Conservation (phyloP, 2,888 invertebrate species). For the Xanthorhoe designata region DNA sequence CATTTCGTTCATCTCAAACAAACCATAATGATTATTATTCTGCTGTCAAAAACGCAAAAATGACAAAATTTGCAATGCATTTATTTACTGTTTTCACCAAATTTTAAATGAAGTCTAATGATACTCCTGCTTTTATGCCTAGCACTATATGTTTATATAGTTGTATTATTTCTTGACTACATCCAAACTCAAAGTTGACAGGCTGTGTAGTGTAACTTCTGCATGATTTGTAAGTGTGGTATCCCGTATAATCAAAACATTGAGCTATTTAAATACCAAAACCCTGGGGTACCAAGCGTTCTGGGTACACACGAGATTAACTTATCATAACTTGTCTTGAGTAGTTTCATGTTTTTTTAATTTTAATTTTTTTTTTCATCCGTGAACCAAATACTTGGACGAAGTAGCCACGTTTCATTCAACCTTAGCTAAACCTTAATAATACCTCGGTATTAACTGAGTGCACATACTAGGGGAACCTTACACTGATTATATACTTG, state of each 20-base stretch:
- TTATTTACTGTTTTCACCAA: slow-evolving; percentile 11
- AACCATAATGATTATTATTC: not conserved
- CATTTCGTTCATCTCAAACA: slow-evolving; percentile 6
- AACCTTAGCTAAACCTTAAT: no score
- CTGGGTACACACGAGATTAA: not conserved
- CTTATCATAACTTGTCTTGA: no score
- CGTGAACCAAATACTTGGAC: no score
- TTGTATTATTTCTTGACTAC: slow-evolving; percentile 56
- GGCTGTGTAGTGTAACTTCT: not conserved
- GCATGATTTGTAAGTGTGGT: slow-evolving; percentile 10
- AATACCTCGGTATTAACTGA: no score
- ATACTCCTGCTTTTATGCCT: slow-evolving; percentile 61
- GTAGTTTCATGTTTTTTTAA: no score
- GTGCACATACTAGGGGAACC: no score
- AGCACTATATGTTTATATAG: slow-evolving; percentile 59
- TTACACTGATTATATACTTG: no score
- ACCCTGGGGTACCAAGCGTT: not conserved
- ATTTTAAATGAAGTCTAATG: slow-evolving; percentile 55
- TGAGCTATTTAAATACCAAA: not conserved
- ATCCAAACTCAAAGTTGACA: slow-evolving; percentile 30
- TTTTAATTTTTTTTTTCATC: no score
- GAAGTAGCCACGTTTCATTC: no score
- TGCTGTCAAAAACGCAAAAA: slow-evolving; percentile 44
- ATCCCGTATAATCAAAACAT: not conserved
- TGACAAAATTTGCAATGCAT: slow-evolving; percentile 47